Evolutionary conservation across 1,140 invertebrate genomes (phyloP).

Genomic region (Temnothorax longispinosus): DNA sequence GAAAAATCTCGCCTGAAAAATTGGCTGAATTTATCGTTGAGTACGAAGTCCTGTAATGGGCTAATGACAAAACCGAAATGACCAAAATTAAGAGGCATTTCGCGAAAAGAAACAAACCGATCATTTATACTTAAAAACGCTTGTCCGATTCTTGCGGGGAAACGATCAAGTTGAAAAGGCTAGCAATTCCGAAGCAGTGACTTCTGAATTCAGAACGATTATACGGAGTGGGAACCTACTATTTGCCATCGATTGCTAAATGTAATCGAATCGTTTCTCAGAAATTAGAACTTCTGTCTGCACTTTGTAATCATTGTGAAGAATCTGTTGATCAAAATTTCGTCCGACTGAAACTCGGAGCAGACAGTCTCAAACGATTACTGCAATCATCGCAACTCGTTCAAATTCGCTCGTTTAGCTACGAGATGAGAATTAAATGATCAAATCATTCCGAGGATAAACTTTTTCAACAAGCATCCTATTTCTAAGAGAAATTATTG

Average conservation of each 20-base stretch:
- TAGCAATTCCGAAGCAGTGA: slow-evolving; percentile 19
- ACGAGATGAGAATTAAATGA: slow-evolving; percentile 14
- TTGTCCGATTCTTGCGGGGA: not conserved
- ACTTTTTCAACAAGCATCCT: slow-evolving; percentile 1
- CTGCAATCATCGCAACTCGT: slow-evolving; percentile 7
- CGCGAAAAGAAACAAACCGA: not conserved
- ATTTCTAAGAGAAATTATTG: not conserved
- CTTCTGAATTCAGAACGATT: slow-evolving; percentile 26
- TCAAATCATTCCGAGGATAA: not conserved
- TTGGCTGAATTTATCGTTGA: not conserved
- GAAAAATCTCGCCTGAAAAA: not conserved
- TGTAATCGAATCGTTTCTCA: slow-evolving; percentile 28
- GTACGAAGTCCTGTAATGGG: not conserved
- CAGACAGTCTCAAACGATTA: not conserved
- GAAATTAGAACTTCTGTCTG: slow-evolving; percentile 7
- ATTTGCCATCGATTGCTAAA: slow-evolving; percentile 40
- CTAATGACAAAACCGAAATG: slow-evolving; percentile 3
- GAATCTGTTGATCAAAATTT: slow-evolving; percentile 23
- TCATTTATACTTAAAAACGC: not conserved
- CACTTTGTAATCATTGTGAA: not conserved
- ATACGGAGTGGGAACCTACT: slow-evolving; percentile 3
- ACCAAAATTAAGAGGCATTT: not conserved
- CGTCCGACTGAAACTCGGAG: not conserved
- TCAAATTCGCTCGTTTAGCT: not conserved
- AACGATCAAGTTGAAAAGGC: slow-evolving; percentile 14